Base-by-base conservation (phyloP, 2,797 vertebrate genomes). In the Oryzias dopingdopingensis region DNA sequence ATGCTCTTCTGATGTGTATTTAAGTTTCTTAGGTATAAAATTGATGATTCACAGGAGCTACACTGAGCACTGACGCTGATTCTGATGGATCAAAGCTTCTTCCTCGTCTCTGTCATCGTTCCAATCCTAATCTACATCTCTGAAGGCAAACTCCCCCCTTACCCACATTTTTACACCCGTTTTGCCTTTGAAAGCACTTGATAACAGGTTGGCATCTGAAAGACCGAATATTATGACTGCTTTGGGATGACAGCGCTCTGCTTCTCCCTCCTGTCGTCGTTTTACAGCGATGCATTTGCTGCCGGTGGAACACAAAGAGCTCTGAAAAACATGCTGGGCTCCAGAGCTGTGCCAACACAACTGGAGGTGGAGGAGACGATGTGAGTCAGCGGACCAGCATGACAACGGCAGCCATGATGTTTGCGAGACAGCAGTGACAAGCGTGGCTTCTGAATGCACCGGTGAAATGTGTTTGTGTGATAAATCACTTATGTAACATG, bases 1-100 rank as follows among this genome's bases (percentile, higher is more conserved):
- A 81, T 48, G 76, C 82, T 80, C 75, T 80, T 85, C 86, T 74
- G 63, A 83, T 70, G 65, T 59, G 55, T 62, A 80, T 57, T 76
- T 46, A 70, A 67, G 63, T 72, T 52, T 75, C 51, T 67, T 29
- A 37, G 59, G 65, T 64, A 77, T 76, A 44, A 87, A 75, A 72
- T 67, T 64, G 67, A 60, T 52, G 59, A 70, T 65, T 79, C 70
- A 74, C 32, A 79, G 40, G 56, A 65, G 48, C 40, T 71, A 64
- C 53, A 47, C 48, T 6, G 62, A 64, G 74, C 68, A 49, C 1
- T 63, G 45, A 63, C 13, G 56, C 62, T 49, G 56, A 13, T 65
- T 72, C 62, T 4, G 46, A 64, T 40, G 67, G 59, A 85, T 74
- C 65, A 59, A 56, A 44, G 73, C 59, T 14, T 8, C 62, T 61